Conservation (phyloP, 2,113 vertebrate species). For the Semnopithecus entellus region DNA sequence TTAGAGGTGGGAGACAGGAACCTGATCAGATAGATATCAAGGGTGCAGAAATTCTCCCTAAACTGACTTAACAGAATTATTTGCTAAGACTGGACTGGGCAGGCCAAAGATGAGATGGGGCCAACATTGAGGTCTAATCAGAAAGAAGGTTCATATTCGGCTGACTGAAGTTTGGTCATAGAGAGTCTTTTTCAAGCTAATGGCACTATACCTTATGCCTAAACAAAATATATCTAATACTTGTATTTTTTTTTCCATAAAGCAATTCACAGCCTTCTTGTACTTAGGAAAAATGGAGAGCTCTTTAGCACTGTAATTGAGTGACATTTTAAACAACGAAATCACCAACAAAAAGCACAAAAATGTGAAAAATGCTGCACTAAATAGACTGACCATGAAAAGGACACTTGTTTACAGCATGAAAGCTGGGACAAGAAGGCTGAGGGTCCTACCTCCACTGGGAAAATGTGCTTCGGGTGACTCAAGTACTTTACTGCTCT, state of each 20-base stretch:
- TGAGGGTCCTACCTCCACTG: not conserved
- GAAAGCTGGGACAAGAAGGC: not conserved
- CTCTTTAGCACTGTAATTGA: not conserved
- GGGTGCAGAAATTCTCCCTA: not conserved
- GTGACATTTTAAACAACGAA: not conserved
- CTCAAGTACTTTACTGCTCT: not conserved
- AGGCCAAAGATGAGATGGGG: not conserved
- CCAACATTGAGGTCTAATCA: accelerated
- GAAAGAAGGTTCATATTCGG: not conserved
- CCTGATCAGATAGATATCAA: not conserved
- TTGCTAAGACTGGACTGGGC: not conserved
- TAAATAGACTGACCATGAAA: not conserved
- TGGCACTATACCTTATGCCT: not conserved
- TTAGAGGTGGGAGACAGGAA: not conserved
- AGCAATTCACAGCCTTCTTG: not conserved
- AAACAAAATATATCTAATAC: not conserved
- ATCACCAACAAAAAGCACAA: not conserved
- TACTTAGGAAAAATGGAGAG: not conserved
- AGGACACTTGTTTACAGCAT: not conserved
- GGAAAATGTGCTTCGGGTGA: not conserved
- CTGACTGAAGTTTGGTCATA: not conserved
- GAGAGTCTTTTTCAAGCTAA: not conserved
- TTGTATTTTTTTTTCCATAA: not conserved
- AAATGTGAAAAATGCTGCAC: not conserved
- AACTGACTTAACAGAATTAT: not conserved